phyloP scores from a whole-genome alignment of 2,113 vertebrate species.

The Raphicerus campestris region DNA sequence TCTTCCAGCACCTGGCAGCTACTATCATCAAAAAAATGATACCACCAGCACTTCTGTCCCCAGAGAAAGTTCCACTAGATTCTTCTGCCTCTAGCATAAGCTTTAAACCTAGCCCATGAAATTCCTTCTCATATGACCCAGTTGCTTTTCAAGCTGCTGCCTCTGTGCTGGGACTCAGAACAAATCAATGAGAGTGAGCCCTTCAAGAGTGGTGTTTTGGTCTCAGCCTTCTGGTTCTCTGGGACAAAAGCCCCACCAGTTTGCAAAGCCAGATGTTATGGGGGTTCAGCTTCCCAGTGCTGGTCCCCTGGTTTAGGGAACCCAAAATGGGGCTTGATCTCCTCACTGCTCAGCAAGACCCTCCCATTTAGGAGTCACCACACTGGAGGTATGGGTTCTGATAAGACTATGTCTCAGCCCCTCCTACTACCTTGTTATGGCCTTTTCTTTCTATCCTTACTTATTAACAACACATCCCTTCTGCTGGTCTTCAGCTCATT shows the following conservation, averaged over 20 bases:
- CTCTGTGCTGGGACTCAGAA: background rate
- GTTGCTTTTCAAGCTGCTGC: background rate
- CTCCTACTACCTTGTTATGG: background rate
- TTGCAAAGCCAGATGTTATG: background rate
- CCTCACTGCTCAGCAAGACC: background rate
- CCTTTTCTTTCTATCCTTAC: background rate
- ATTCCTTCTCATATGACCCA: background rate
- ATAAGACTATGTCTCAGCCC: background rate
- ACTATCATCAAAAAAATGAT: background rate
- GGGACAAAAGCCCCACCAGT: background rate
- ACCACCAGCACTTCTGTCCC: background rate
- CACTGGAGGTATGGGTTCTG: background rate
- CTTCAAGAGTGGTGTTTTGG: background rate
- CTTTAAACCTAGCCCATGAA: background rate
- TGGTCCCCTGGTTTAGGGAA: background rate
- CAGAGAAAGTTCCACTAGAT: background rate
- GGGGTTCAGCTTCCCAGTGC: background rate
- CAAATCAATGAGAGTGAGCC: background rate
- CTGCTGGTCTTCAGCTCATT: background rate
- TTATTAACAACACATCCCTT: background rate
- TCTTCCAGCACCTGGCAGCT: background rate
- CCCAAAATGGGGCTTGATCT: background rate
- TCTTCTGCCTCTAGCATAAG: background rate
- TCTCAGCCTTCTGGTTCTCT: background rate
- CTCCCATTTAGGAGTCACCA: background rate